Percentiles rank a stretch among this genome's conserved stretches.
These are phyloP conservation scores for Cosmopolites sordidus DNA, from an alignment of 2,888 invertebrate species.

Conservation along the genomic window DNA sequence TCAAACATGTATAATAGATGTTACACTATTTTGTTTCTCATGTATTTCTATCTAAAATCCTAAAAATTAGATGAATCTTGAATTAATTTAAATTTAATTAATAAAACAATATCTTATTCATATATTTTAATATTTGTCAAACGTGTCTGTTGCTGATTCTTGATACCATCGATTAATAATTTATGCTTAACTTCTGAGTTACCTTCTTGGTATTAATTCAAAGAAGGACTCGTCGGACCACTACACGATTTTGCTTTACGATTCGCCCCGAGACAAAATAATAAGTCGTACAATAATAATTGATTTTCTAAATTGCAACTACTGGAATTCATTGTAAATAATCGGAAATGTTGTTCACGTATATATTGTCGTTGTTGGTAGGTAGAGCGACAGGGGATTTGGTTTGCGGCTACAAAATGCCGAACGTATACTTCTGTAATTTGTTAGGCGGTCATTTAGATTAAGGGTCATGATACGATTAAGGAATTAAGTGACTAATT, in stretches of 20 bases:
- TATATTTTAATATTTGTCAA: no score
- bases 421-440: neutral
- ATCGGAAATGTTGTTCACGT: slow-evolving; percentile 11
- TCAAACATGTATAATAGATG: no score
- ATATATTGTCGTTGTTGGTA: slow-evolving; percentile 1
- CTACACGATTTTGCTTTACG: slow-evolving; percentile 5
- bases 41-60: no score
- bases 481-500: neutral
- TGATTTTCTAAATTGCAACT: slow-evolving; percentile 21
- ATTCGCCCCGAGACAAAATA: slow-evolving; percentile 6
- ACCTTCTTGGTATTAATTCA: no score
- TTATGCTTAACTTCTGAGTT: no score
- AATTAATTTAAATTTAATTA: no score
- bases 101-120: no score
- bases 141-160: no score
- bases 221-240: neutral
- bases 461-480: neutral
- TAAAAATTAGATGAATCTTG: no score
- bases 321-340: slow-evolving; percentile 19
- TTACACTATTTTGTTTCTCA: no score
- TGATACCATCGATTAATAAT: no score
- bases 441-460: neutral
- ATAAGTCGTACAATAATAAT: slow-evolving; percentile 17
- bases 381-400: neutral
- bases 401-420: neutral